phyloP scores from a whole-genome alignment of 2,888 invertebrate species.

The Cosmorhoe ocellata region DNA sequence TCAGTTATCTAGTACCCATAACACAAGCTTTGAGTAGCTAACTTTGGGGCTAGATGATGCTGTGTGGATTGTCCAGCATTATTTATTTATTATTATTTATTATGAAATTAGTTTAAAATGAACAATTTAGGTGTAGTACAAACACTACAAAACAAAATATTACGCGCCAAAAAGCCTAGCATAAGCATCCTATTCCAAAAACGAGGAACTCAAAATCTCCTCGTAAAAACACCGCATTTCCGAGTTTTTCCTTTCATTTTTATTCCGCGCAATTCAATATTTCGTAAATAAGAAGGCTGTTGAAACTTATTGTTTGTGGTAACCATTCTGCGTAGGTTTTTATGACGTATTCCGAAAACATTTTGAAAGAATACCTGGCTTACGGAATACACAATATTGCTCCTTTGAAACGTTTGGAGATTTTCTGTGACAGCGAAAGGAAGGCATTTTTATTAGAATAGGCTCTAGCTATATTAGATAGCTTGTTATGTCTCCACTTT shows the following conservation, averaged over 20 bases:
- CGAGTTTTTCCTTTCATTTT: slow-evolving; percentile 18
- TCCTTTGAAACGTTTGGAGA: slow-evolving; percentile 8
- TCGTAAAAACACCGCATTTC: slow-evolving; percentile 15
- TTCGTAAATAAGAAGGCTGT: slow-evolving; percentile 25
- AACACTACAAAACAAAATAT: slow-evolving; percentile 11
- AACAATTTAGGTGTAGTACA: not conserved
- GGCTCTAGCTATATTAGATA: not conserved
- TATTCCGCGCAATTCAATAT: slow-evolving; percentile 28
- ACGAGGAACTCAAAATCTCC: slow-evolving; percentile 22
- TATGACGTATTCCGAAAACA: slow-evolving; percentile 16
- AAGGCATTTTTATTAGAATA: slow-evolving; percentile 3
- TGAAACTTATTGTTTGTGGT: slow-evolving; percentile 28
- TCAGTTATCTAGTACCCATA: no score
- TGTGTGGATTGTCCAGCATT: no score
- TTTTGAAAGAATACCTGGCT: slow-evolving; percentile 16
- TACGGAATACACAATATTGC: slow-evolving; percentile 8
- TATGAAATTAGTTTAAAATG: not conserved
- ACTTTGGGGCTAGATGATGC: no score
- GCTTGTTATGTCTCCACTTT: no score
- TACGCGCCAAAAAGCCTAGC: slow-evolving; percentile 9
- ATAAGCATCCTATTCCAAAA: slow-evolving; percentile 21
- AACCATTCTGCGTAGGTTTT: slow-evolving; percentile 13
- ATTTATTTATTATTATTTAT: no score
- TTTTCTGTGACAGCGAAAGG: not conserved
- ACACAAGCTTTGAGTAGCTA: no score